These are phyloP conservation scores for Pseudotriccus pelzelni DNA, from an alignment of 2,797 vertebrate species.

Conservation along the genomic window DNA sequence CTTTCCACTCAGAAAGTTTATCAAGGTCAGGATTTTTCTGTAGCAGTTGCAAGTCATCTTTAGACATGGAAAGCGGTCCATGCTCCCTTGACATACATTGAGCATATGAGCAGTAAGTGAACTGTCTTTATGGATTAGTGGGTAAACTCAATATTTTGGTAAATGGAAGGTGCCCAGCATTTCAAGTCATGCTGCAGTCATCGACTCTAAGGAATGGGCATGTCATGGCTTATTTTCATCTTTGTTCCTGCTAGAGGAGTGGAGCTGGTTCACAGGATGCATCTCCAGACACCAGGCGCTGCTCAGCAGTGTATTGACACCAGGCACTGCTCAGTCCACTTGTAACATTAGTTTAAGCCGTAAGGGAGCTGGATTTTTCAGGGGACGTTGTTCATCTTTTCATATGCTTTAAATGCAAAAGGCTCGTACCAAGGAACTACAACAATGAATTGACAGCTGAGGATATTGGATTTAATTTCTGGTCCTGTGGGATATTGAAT, in stretches of 20 bases:
- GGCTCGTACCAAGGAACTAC: not conserved
- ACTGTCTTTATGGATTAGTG: not conserved
- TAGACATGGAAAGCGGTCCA: not conserved
- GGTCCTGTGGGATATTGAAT: not conserved
- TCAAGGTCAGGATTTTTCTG: not conserved
- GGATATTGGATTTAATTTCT: not conserved
- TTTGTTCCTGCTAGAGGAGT: not conserved
- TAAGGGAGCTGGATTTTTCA: not conserved
- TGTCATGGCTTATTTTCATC: not conserved
- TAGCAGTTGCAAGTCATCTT: not conserved
- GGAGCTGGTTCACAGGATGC: accelerated
- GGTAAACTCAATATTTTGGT: not conserved
- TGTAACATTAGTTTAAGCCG: not conserved
- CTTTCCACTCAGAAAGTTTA: not conserved
- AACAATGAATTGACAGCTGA: not conserved
- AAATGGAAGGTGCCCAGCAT: not conserved
- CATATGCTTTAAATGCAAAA: not conserved
- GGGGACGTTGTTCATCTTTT: not conserved
- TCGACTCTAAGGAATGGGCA: not conserved
- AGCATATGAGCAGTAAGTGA: not conserved
- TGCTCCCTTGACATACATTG: not conserved
- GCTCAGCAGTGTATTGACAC: not conserved
- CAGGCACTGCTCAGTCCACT: not conserved
- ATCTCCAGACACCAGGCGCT: accelerated
- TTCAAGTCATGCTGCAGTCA: not conserved